These are phyloP conservation scores for Aeoliscus strigatus DNA, from an alignment of 2,797 vertebrate species.

Conservation along the genomic window DNA sequence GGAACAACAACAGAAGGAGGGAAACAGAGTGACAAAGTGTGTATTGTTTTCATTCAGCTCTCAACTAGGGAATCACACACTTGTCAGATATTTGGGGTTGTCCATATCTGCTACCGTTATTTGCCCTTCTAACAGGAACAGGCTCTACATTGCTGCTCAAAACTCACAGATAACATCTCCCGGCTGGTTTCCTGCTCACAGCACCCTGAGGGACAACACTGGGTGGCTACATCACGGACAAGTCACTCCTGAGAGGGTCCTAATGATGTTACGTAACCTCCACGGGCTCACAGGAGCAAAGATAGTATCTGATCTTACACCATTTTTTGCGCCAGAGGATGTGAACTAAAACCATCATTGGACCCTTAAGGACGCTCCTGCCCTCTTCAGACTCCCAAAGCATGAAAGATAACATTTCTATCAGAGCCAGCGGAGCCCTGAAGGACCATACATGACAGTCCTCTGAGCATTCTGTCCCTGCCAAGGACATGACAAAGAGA, in stretches of 20 bases:
- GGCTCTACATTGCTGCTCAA: constrained; percentile 10
- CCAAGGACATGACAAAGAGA: neutral
- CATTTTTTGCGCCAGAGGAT: constrained; percentile 18
- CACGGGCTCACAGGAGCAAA: constrained; percentile 10
- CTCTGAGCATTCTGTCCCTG: neutral
- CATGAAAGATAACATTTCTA: constrained; percentile 20
- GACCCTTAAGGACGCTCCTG: constrained; percentile 8
- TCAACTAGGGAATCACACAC: too few relatives aligned
- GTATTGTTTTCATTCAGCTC: too few relatives aligned
- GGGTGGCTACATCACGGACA: constrained; percentile 30
- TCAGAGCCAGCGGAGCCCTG: neutral
- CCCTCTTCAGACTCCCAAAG: constrained; percentile 11
- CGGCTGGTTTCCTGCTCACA: constrained; percentile 22
- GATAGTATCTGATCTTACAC: constrained; percentile 36
- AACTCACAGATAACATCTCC: constrained; percentile 36
- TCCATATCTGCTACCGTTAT: constrained; percentile 2
- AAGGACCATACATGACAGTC: neutral
- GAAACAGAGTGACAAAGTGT: too few relatives aligned
- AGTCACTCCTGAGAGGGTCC: constrained; percentile 22
- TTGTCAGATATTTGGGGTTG: too few relatives aligned
- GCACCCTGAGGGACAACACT: constrained; percentile 1
- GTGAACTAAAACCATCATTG: constrained; percentile 6
- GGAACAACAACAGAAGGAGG: too few relatives aligned
- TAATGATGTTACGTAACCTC: constrained; percentile 36
- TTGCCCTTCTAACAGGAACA: constrained; percentile 15